Evolutionary conservation across 2,113 vertebrate genomes (phyloP).

Genomic region (Oostethus manadensis): DNA sequence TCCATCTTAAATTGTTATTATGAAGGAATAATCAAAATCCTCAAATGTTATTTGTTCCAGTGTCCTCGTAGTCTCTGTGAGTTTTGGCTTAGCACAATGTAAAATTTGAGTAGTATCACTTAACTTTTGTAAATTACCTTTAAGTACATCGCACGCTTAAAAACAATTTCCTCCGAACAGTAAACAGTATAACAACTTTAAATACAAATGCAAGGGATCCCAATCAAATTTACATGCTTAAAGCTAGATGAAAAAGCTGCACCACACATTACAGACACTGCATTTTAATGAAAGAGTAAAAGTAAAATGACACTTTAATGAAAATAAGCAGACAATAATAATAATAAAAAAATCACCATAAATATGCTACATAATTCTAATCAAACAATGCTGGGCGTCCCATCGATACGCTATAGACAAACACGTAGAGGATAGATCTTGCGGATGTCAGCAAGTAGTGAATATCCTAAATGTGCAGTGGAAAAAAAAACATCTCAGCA

Average conservation of each 20-base stretch:
- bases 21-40: too few relatives aligned
- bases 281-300: slow-evolving; percentile 65
- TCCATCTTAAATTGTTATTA: too few relatives aligned
- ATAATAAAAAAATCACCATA: slow-evolving; percentile 56
- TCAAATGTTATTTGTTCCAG: too few relatives aligned
- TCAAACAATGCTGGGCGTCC: slow-evolving; percentile 49
- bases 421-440: slow-evolving; percentile 46
- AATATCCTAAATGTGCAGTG: slow-evolving; percentile 45
- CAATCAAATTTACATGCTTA: neutral
- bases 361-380: slow-evolving; percentile 65
- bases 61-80: too few relatives aligned
- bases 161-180: neutral
- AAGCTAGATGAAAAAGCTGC: neutral
- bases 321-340: slow-evolving; percentile 53
- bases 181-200: neutral
- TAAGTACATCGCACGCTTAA: too few relatives aligned
- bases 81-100: too few relatives aligned
- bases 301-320: slow-evolving; percentile 69
- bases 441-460: slow-evolving; percentile 25
- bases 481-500: slow-evolving; percentile 28
- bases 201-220: neutral
- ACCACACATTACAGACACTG: slow-evolving; percentile 27
- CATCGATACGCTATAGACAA: slow-evolving; percentile 49
- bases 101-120: too few relatives aligned
- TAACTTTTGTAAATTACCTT: too few relatives aligned